Evolutionary conservation across 2,113 vertebrate species (phyloP), one percentile per base, ranked within the genome.

Genomic region (Brachionichthys hirsutus): DNA sequence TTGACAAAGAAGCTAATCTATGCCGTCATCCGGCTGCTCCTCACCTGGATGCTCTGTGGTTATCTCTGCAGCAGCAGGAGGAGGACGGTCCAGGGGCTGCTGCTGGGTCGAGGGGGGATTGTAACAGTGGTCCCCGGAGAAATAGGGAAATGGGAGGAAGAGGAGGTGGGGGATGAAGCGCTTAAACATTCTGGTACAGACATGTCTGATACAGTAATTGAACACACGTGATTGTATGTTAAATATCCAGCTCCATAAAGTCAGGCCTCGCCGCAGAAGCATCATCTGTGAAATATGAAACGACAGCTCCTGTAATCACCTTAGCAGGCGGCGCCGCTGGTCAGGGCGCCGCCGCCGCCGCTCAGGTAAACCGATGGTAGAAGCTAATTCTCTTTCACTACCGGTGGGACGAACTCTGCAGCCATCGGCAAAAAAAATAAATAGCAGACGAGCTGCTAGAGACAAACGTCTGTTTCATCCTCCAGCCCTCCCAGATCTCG

Each of bases 1-100:
- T 86, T 79, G 80, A 91, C 89, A 91, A 92, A 88, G 70, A 86
- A 86, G 70, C 81, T 89, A 91, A 92, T 91, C 89, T 90, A 76
- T 75, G 83, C 85, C 90, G 91, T 91, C 90, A 87, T 86, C 84
- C 70, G 75, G 80, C 73, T 87, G 77, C 81, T 85, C 77, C 76
- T 63, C 72, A 91, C 84, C 81, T 89, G 82, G 82, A 74, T 80
- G 81, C 80, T 73, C 68, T 69, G 73, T 79, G 88, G 87, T 92
- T 90, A 91, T 90, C 90, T 91, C 80, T 82, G 73, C 84, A 82
- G 88, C 89, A 90, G 88, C 84, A 89, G 79, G 75, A 72, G 54
- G 48, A 78, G 60, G 60, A 40, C 61, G 43, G 74, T 68, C 75
- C 35, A 64, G 35, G 20, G 64, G 78, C 69, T 67, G 78, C 24